These are phyloP conservation scores for Melitaea cinxia DNA, from an alignment of 1,140 invertebrate species.

Conservation along the genomic window DNA sequence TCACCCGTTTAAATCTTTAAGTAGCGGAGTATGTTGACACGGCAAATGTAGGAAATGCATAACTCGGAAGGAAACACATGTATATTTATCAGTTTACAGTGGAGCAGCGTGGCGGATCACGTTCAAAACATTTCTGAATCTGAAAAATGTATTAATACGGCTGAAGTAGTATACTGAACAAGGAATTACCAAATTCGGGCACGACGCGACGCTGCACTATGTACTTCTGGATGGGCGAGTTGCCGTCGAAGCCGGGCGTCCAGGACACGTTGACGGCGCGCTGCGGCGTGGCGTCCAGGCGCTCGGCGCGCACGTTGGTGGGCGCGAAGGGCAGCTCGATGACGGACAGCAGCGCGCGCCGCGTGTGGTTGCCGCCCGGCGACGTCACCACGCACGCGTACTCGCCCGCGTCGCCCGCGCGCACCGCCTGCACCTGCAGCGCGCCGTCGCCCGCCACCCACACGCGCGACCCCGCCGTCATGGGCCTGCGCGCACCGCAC, in stretches of 20 bases:
- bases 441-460: constrained; percentile 89
- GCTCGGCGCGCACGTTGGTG: constrained; percentile 89
- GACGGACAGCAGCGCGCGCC: constrained; percentile 91
- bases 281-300: constrained; percentile 83
- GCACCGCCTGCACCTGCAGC: constrained; percentile 90
- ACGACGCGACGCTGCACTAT: constrained; percentile 95
- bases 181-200: constrained; percentile 89
- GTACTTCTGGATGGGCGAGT: constrained; percentile 96
- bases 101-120: too few relatives aligned
- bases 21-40: too few relatives aligned
- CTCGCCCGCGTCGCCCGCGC: constrained; percentile 91
- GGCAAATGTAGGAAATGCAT: too few relatives aligned
- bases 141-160: too few relatives aligned
- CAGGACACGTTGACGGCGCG: constrained; percentile 94
- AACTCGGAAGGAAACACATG: too few relatives aligned
- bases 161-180: too few relatives aligned
- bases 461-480: constrained; percentile 86
- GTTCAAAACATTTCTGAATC: too few relatives aligned
- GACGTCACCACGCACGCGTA: constrained; percentile 93
- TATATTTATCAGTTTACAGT: too few relatives aligned
- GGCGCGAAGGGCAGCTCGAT: constrained; percentile 97
- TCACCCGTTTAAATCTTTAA: neutral
- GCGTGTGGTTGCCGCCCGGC: constrained; percentile 94
- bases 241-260: constrained; percentile 98
- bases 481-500: constrained; percentile 73